Percentiles rank a stretch among this genome's conserved stretches.
Conservation (phyloP, 2,888 invertebrate genomes). For the Drosophila robusta region DNA sequence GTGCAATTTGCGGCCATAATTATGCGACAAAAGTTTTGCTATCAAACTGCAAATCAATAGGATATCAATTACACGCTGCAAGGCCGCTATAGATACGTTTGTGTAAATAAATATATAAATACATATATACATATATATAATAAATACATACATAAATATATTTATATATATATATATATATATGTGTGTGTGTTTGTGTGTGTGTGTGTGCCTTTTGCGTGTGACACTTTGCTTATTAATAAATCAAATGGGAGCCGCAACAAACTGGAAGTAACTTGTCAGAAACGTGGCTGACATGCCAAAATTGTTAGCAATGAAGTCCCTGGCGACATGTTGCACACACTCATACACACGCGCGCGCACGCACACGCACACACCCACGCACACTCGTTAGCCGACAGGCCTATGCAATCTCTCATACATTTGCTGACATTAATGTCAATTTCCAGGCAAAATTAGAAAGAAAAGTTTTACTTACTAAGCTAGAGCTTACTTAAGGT, state of each 20-base stretch:
- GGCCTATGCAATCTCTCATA: slow-evolving; percentile 25
- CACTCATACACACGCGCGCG: slow-evolving; percentile 10
- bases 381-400: slow-evolving; percentile 3
- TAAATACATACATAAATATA: not conserved
- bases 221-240: slow-evolving; percentile 65
- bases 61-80: slow-evolving; percentile 55
- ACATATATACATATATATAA: not conserved
- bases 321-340: slow-evolving; percentile 47
- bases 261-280: slow-evolving; percentile 65
- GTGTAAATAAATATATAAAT: not conserved
- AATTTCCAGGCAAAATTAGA: slow-evolving; percentile 32
- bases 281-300: slow-evolving; percentile 55
- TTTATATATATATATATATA: not conserved
- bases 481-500: slow-evolving; percentile 27
- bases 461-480: slow-evolving; percentile 32
- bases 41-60: slow-evolving; percentile 55
- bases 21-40: slow-evolving; percentile 11
- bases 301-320: slow-evolving; percentile 51
- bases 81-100: no score
- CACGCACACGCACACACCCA: not conserved
- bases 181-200: slow-evolving; percentile 4
- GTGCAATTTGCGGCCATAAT: slow-evolving; percentile 1
- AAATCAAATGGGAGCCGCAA: slow-evolving; percentile 60
- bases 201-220: slow-evolving; percentile 16
- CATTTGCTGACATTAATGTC: slow-evolving; percentile 45